Evolutionary conservation across 2,888 invertebrate genomes (phyloP).

Genomic region (Trypoxylon attenuatum): DNA sequence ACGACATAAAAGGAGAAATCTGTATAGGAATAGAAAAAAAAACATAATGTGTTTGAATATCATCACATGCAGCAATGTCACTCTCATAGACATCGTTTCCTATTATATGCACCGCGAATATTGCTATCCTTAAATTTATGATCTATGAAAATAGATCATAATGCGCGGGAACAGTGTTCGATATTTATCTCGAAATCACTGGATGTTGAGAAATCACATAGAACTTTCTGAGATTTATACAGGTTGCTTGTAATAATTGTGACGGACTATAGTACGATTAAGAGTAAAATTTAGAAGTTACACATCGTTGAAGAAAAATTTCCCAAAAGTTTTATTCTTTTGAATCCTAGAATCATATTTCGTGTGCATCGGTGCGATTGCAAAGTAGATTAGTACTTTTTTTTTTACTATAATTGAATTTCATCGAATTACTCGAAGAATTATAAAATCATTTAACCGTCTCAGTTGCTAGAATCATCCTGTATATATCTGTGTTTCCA

Average conservation of each 20-base stretch:
- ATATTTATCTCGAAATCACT: too few species aligned
- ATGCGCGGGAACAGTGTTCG: constrained; percentile 4
- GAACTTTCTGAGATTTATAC: too few species aligned
- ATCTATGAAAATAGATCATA: constrained; percentile 13
- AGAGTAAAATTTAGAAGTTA: neutral
- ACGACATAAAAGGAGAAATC: constrained; percentile 58
- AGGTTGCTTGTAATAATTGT: too few species aligned
- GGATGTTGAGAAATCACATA: too few species aligned
- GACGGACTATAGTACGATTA: neutral
- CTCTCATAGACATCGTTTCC: constrained; percentile 13
- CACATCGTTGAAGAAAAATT: neutral
- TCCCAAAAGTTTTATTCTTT: constrained; percentile 18
- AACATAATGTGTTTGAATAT: constrained; percentile 19
- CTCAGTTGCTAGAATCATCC: too few species aligned
- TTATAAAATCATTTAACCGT: too few species aligned
- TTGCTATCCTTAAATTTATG: constrained; percentile 34
- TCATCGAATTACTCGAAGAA: too few species aligned
- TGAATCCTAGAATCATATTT: constrained; percentile 28
- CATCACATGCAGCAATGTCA: constrained; percentile 20
- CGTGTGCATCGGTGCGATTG: too few species aligned
- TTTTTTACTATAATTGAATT: too few species aligned
- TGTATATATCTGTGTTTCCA: too few species aligned
- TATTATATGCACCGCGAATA: constrained; percentile 35
- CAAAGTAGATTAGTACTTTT: too few species aligned
- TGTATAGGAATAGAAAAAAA: constrained; percentile 27